Base-by-base conservation (phyloP, 2,113 vertebrate species). In the Rissa tridactyla region DNA sequence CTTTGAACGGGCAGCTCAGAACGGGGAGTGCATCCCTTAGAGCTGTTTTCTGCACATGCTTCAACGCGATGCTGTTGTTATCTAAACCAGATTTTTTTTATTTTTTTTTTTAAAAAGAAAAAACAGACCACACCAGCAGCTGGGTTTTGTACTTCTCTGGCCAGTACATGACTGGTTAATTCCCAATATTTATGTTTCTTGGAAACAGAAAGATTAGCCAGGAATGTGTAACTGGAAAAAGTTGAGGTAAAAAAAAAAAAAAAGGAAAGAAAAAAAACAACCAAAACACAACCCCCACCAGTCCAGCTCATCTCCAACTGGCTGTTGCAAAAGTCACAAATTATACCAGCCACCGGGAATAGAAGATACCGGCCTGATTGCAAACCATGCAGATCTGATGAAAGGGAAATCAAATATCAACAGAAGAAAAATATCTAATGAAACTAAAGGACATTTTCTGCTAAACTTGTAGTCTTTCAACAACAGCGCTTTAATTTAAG, bases 401-500 rank as follows among this genome's bases (percentile, higher is more conserved):
- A 95, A 94, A 95, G 68, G 76, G 62, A 86, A 82, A 95, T 88
- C 94, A 88, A 89, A 76, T 30, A 6, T 13, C 73, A 49, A 68
- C 15, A 62, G 44, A 7, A 64, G 73, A 69, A 78, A 78, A 51
- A 92, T 52, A 89, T 30, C 68, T 77, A 64, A 57, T 32, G 90
- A 81, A 93, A 94, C 78, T 36, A 79, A 92, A 96, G 62, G 78
- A 21, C 40, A 15, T 91, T 92, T 94, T 86, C 49, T 71, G 77
- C 92, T 94, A 82, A 96, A 95, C 21, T 91, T 34, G 69, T 49
- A 73, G 84, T 92, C 92, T 96, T 96, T 66, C 60, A 93, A 98
- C 91, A 98, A 94, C 82, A 86, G 95, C 64, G 30, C 86, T 93
- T 92, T 92, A 94, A 96, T 95, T 98, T 89, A 86, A 96, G 86